Conservation (phyloP, 2,888 invertebrate genomes). For the Caenorhabditis plicata region DNA sequence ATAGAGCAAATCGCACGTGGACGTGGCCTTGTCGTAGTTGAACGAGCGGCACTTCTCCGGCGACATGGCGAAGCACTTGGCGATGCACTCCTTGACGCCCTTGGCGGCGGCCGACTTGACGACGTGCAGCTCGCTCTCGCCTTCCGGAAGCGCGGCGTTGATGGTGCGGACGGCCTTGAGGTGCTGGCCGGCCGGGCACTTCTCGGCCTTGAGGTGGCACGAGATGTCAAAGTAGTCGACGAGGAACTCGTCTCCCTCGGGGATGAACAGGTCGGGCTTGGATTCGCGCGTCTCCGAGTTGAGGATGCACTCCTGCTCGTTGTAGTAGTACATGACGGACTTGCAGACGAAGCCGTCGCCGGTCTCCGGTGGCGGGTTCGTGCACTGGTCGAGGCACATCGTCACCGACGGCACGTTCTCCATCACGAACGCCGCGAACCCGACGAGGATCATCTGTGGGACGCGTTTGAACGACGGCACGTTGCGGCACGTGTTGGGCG, state of each 20-base stretch:
- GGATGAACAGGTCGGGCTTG: conserved; percentile 65
- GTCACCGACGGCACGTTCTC: conserved; percentile 65
- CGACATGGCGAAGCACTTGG: conserved; percentile 43
- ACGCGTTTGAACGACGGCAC: conserved; percentile 62
- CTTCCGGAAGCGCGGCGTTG: conserved; percentile 63
- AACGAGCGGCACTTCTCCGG: conserved; percentile 65
- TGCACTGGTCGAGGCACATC: conserved; percentile 65
- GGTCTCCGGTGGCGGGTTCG: conserved; percentile 65
- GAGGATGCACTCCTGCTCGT: conserved; percentile 65
- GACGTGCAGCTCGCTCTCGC: conserved; percentile 60
- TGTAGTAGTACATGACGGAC: conserved; percentile 67
- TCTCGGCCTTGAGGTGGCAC: conserved; percentile 59
- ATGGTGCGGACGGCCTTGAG: conserved; percentile 58
- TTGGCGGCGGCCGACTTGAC: conserved; percentile 47
- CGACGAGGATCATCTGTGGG: conserved; percentile 65
- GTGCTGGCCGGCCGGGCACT: conserved; percentile 57
- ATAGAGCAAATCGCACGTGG: conserved; percentile 61
- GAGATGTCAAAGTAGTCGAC: conserved; percentile 65
- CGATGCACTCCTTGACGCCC: conserved; percentile 52
- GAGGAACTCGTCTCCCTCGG: conserved; percentile 59
- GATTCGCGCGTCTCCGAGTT: conserved; percentile 62
- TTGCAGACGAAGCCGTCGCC: conserved; percentile 64
- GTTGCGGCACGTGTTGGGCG: conserved; percentile 64
- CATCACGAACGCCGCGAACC: conserved; percentile 66
- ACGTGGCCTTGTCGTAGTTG: conserved; percentile 61